Base-by-base conservation (phyloP, 2,888 invertebrate species). In the Noctuana brunneofusca region DNA sequence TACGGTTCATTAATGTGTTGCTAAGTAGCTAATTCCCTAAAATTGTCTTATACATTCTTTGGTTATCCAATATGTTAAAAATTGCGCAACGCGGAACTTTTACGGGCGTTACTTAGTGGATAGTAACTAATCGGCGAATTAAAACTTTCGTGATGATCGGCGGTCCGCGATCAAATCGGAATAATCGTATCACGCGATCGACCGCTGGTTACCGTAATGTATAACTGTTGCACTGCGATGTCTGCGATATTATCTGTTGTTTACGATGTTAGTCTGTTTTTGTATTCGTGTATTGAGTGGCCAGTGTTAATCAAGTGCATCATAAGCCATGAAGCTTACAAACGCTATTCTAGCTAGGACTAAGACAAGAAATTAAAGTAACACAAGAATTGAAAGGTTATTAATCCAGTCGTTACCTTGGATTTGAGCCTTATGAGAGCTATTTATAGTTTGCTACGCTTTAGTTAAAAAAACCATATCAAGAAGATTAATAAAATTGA, bases 161-260 rank as follows among this genome's bases (percentile, higher is more conserved):
- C 72, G 74, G 69, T 76, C 74, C 71, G 70, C 71, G 70, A 73
- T 74, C 71, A 73, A 75, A 78, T 43, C 43, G 43, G 18, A 43
- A 43, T 20, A 43, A 43, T 77, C 70, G 59, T 67, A 74, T 74
- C 86, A 86, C 85, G 85, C 81, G 74, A 79, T 72, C 68, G 63
- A 50, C 70, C 68, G 66, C 67, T 68, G 73, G 73, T 80, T 80
- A 86, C 86, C 76, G 86, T 83, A 86, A 80, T 73, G 71, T 57
- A 66, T 85, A 84, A 86, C 83, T 79, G 83, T 86, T 81, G 79
- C 81, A 79, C 80, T 77, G 71, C 6, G 27, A 32, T 59, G 53
- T 38, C 80, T 77, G 71, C 6, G 27, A 32, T 59, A 59, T 38
- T 59, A 20, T 30, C 27, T 38, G 30, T 8, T 58, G 49, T 38